These are phyloP conservation scores for Anastrepha obliqua DNA, from an alignment of 1,140 invertebrate genomes.

Conservation along the genomic window DNA sequence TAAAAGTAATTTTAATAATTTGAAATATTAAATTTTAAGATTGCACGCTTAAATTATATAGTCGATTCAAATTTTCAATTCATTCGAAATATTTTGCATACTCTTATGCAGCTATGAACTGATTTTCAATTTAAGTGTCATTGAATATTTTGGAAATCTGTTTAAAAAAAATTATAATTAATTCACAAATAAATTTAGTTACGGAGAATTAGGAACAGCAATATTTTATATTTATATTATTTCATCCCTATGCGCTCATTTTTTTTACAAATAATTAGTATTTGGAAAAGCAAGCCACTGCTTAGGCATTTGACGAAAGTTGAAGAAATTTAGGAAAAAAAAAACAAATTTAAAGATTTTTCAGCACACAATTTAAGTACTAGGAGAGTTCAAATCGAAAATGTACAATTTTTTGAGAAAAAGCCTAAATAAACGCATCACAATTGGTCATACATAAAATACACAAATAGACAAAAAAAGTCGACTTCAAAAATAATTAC, in stretches of 20 bases:
- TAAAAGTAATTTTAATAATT: not conserved
- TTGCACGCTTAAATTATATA: conserved; percentile 4
- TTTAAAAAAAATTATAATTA: not conserved
- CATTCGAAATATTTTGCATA: not conserved
- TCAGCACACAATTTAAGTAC: not conserved
- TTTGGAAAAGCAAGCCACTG: too few relatives aligned
- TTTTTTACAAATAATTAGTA: too few relatives aligned
- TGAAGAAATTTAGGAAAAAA: too few relatives aligned
- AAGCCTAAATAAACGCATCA: too few relatives aligned
- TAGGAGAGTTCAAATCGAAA: not conserved
- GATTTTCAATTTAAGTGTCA: not conserved
- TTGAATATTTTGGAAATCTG: not conserved
- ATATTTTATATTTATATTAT: not conserved
- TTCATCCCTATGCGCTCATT: not conserved
- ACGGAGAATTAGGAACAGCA: too few relatives aligned
- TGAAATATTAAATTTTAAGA: not conserved
- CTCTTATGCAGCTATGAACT: not conserved
- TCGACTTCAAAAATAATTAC: not conserved
- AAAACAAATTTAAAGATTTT: too few relatives aligned
- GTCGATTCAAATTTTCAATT: not conserved
- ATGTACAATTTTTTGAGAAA: not conserved
- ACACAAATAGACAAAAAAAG: not conserved
- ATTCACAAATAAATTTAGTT: too few relatives aligned
- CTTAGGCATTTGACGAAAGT: too few relatives aligned
- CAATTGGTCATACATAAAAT: not conserved